These are phyloP conservation scores for Oxygymnocypris stewartii DNA, from an alignment of 2,113 vertebrate species.

Conservation along the genomic window DNA sequence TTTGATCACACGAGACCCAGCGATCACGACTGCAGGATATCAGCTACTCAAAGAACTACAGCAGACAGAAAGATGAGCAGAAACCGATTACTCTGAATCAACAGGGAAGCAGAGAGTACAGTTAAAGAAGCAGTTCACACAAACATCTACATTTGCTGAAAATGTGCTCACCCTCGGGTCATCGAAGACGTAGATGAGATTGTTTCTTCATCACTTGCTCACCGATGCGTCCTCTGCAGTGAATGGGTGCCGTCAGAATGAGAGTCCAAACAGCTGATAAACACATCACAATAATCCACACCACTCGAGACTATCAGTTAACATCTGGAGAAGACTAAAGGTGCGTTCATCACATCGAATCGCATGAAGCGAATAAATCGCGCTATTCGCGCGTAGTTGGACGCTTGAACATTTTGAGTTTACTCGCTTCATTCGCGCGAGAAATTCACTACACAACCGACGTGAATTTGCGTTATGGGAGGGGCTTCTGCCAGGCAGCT, in stretches of 20 bases:
- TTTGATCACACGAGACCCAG: conserved; percentile 76
- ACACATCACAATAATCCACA: background rate
- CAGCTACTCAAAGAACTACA: conserved; percentile 68
- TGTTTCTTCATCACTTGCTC: too few relatives aligned
- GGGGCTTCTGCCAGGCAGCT: too few relatives aligned
- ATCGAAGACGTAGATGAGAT: background rate
- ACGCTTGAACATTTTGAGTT: too few relatives aligned
- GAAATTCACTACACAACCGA: too few relatives aligned
- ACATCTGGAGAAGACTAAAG: background rate
- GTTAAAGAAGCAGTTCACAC: background rate
- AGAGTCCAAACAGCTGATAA: background rate
- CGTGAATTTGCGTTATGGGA: too few relatives aligned
- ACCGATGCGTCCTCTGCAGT: background rate
- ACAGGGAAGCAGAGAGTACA: background rate
- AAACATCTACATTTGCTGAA: background rate
- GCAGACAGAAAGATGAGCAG: background rate
- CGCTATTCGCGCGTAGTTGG: too few relatives aligned
- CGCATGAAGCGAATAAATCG: too few relatives aligned
- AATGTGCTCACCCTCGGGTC: background rate
- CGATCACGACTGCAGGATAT: conserved; percentile 73
- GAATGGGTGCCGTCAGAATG: background rate
- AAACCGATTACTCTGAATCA: background rate
- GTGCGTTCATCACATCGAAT: too few relatives aligned
- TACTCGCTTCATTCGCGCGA: too few relatives aligned
- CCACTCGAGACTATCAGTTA: too few relatives aligned